Percentiles rank a stretch among this genome's conserved stretches.
Conservation (phyloP, 2,797 vertebrate species). For the Pseudochromis fuscus region DNA sequence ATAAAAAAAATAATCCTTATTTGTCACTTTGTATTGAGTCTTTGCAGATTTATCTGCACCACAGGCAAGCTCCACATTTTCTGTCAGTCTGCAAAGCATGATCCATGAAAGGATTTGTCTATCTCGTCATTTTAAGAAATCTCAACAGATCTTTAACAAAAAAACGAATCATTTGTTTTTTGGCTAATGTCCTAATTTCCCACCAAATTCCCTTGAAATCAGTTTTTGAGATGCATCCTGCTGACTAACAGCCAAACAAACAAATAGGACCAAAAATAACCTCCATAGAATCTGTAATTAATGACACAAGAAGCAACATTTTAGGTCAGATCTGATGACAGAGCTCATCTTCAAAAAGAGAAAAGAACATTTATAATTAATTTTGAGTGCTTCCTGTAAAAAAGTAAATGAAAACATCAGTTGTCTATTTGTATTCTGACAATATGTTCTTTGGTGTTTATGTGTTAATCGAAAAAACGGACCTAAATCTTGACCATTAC, state of each 20-base stretch:
- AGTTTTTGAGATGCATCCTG: constrained; percentile 13
- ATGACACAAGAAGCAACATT: constrained; percentile 2
- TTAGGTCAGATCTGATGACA: constrained; percentile 3
- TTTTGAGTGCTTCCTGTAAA: not conserved
- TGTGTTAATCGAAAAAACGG: not conserved
- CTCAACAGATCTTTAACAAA: constrained; percentile 10
- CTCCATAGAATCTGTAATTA: not conserved
- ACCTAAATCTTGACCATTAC: constrained; percentile 14
- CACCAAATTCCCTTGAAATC: constrained; percentile 24
- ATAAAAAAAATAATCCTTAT: not conserved
- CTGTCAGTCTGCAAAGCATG: constrained; percentile 1
- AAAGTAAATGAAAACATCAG: not conserved
- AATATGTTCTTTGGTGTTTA: not conserved
- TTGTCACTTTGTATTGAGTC: not conserved
- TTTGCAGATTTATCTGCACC: not conserved
- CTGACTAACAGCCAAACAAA: constrained; percentile 32
- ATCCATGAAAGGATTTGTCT: constrained; percentile 12
- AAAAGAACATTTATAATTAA: not conserved
- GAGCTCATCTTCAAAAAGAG: not conserved
- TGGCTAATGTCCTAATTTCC: not conserved
- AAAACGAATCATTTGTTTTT: constrained; percentile 11
- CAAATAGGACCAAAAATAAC: constrained; percentile 14
- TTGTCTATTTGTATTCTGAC: not conserved
- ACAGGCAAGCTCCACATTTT: constrained; percentile 1
- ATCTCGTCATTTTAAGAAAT: not conserved